These are phyloP conservation scores for Drosophila ohnishii DNA, from an alignment of 1,140 invertebrate genomes.

Conservation along the genomic window DNA sequence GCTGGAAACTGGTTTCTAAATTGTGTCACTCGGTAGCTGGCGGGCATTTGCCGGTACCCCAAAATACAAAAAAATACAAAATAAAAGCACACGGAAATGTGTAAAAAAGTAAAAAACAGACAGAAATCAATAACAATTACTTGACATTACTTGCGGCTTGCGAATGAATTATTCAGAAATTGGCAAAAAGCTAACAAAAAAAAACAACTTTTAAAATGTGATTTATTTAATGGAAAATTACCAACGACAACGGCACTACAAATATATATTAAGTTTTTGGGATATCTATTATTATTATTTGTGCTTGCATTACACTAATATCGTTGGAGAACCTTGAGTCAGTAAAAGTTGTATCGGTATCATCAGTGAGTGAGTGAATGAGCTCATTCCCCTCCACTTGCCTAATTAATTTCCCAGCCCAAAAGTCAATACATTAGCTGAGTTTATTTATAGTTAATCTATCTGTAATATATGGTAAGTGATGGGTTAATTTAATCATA, in stretches of 20 bases:
- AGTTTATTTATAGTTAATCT: constrained; percentile 37
- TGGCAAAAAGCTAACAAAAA: constrained; percentile 14
- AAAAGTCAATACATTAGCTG: constrained; percentile 25
- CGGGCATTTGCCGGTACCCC: constrained; percentile 48
- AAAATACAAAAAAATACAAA: constrained; percentile 8
- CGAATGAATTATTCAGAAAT: constrained; percentile 46
- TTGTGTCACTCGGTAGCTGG: constrained; percentile 71
- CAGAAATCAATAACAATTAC: constrained; percentile 78
- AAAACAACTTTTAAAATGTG: constrained; percentile 37
- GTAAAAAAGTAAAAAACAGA: constrained; percentile 43
- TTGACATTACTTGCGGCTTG: constrained; percentile 64
- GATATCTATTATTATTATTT: not conserved
- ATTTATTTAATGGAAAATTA: constrained; percentile 48
- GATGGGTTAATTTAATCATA: not conserved
- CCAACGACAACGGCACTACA: constrained; percentile 4
- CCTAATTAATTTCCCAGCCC: constrained; percentile 34
- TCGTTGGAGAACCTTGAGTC: constrained; percentile 18
- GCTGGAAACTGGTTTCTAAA: constrained; percentile 71
- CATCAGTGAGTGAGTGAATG: constrained; percentile 17
- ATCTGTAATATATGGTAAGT: not conserved
- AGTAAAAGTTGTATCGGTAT: constrained; percentile 27
- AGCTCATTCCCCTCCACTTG: constrained; percentile 37
- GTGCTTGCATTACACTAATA: constrained; percentile 1
- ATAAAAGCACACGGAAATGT: constrained; percentile 53
- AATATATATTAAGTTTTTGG: constrained; percentile 11